Evolutionary conservation across 1,140 invertebrate genomes (phyloP), one percentile per base, ranked within the genome.

Genomic region (Sminthurides bifidus): DNA sequence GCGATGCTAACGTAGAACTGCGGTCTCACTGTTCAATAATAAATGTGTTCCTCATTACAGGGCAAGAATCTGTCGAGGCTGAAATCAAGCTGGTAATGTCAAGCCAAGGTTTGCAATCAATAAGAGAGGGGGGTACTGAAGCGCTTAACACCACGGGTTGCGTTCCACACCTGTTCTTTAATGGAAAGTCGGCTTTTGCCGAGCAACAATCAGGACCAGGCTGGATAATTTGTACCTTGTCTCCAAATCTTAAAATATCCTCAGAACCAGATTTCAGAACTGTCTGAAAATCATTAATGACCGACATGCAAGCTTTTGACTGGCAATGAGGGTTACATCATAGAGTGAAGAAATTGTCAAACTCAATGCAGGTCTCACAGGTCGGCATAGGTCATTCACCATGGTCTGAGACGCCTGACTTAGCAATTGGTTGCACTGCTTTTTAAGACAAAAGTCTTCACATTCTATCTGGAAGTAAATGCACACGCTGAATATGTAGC

Each of bases 371-470:
- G 2, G 31, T 5, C 33, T 23, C 30, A 54, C 59, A 15, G 62
- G 62, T 37, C 60, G 58, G 3, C 60, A 37, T 3, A 64, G 31
- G 26, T 54, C 35, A 43, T 64, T 56, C 1, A 60, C 53, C 62
- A 64, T 64, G 2, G 41, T 60, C 49, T 64, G 62, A 31, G 62
- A 55, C 17, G 46, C 54, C 41, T 64, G 62, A 24, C 60, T 60
- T 12, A 51, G 26, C 24, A 64, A 24, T 10, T 64, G 56, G 31
- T 57, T 59, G 30, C 62, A 64, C 59, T 64, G 58, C 40, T 59
- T 8, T 31, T 59, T 58, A 10, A 31, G 48, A 0, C 60, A 30
- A 29, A 64, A 64, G 4, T 64, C 54, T 37, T 53, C 30, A 1
- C 57, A 33, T 50, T 58, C 58, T 15, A 58, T 15, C 62, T 64